Conservation (phyloP, 2,113 vertebrate species). For the Zosterops borbonicus region DNA sequence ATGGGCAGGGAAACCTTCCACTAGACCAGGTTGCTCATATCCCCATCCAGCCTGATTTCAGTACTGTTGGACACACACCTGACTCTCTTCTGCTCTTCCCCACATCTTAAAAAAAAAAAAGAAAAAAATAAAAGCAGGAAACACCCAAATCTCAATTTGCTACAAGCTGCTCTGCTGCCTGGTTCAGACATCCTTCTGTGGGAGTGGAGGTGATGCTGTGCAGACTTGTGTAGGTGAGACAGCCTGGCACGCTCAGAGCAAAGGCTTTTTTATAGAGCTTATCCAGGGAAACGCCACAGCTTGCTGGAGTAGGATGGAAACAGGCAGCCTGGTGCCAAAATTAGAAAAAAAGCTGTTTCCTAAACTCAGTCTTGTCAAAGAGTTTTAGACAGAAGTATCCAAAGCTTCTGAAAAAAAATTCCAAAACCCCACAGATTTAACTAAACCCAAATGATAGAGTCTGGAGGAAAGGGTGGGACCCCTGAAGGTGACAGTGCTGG, state of each 20-base stretch:
- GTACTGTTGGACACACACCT: not conserved
- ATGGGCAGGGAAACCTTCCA: not conserved
- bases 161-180: not conserved
- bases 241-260: not conserved
- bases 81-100: not conserved
- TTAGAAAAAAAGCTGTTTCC: slow-evolving; percentile 5
- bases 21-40: not conserved
- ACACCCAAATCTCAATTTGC: not conserved
- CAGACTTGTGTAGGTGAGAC: not conserved
- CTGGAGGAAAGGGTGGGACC: not conserved
- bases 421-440: not conserved
- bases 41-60: not conserved
- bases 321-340: not conserved
- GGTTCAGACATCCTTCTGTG: not conserved
- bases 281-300: not conserved
- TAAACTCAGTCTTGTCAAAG: not conserved
- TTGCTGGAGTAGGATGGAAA: not conserved
- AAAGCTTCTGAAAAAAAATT: not conserved
- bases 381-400: not conserved
- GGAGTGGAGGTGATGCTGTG: not conserved
- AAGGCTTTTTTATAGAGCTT: not conserved
- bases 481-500: not conserved
- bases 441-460: rapidly evolving
- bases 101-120: not conserved
- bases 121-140: too few species aligned